phyloP scores from a whole-genome alignment of 2,113 vertebrate species.

The Rattus norvegicus region GRCr8 NC_086028.1:106731001-106731500 shows the following conservation, averaged over 20 bases:
- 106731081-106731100: background rate
- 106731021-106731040: too few species aligned
- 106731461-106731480: constrained; percentile 93
- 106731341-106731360: background rate
- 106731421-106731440: constrained; percentile 78
- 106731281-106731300: background rate
- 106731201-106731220: background rate
- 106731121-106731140: background rate
- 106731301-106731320: fast-evolving
- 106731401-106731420: background rate
- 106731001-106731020: too few species aligned
- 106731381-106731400: background rate
- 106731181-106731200: background rate
- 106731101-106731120: background rate
- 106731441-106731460: constrained; percentile 95
- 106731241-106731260: background rate
- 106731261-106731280: background rate
- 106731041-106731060: too few species aligned
- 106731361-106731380: background rate
- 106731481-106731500: constrained; percentile 92
- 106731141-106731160: background rate
- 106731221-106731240: background rate
- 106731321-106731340: background rate
- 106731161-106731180: background rate
- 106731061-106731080: too few species aligned